A percentile compares a stretch with the other conserved stretches of the same genome.
Conservation (phyloP, 1,140 invertebrate genomes). For the Caenorhabditis tropicalis region DNA sequence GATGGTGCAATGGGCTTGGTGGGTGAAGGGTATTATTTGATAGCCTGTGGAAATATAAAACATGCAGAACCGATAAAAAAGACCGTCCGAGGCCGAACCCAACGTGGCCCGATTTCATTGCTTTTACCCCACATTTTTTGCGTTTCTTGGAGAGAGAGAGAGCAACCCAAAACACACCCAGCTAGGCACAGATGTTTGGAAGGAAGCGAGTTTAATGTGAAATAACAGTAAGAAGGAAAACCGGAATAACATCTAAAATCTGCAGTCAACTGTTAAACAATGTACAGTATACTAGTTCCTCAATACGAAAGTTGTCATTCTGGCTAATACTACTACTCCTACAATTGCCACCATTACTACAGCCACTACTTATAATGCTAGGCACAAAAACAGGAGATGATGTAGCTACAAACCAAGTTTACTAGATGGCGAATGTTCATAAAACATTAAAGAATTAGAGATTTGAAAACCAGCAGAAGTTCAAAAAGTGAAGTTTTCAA, state of each 20-base stretch:
- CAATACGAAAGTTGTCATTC: background rate
- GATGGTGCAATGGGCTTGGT: background rate
- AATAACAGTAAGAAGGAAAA: background rate
- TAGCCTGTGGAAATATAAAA: background rate
- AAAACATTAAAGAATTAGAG: too few relatives aligned
- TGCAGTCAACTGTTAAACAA: constrained; percentile 6
- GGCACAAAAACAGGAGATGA: background rate
- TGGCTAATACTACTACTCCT: background rate
- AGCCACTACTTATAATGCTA: background rate
- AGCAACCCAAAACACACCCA: too few relatives aligned
- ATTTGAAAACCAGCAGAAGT: too few relatives aligned
- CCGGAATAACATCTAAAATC: background rate
- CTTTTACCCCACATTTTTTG: background rate
- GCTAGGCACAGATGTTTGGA: too few relatives aligned
- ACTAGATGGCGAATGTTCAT: too few relatives aligned
- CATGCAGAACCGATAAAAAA: background rate
- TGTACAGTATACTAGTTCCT: constrained; percentile 8
- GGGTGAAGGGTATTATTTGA: background rate
- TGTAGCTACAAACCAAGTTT: too few relatives aligned
- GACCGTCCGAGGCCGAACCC: background rate
- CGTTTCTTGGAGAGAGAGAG: too few relatives aligned
- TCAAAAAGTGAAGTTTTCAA: too few relatives aligned
- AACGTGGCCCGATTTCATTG: background rate
- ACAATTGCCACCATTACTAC: background rate
- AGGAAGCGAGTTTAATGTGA: too few relatives aligned